Percentiles rank a stretch among this genome's conserved stretches.
These are phyloP conservation scores for Nesogale talazaci DNA, from an alignment of 2,113 vertebrate species.

Conservation along the genomic window DNA sequence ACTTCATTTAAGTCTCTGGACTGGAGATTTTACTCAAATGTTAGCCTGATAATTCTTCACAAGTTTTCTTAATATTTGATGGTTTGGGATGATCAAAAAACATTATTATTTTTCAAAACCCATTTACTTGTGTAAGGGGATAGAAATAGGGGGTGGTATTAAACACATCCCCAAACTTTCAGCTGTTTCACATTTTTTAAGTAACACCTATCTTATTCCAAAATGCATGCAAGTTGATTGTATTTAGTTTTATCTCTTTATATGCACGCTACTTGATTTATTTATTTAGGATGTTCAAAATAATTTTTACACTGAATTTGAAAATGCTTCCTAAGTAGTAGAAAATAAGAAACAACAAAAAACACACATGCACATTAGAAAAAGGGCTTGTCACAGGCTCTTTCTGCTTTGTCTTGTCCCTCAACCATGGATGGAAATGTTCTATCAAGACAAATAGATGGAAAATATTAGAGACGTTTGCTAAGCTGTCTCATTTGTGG, in stretches of 20 bases:
- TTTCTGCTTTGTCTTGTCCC: conserved; percentile 21
- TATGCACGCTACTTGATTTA: neutral
- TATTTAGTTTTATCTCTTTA: neutral
- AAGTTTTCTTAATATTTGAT: neutral
- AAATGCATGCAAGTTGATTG: neutral
- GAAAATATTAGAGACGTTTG: neutral
- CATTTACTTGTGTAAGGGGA: neutral
- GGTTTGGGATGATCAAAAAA: neutral
- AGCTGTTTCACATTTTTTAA: neutral
- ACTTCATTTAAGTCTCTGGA: neutral
- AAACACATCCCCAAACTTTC: neutral
- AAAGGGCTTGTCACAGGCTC: neutral
- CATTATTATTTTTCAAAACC: neutral
- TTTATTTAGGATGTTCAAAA: neutral
- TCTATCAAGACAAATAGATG: neutral
- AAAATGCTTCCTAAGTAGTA: neutral
- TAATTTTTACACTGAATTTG: neutral
- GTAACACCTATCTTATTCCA: neutral
- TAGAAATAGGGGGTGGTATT: neutral
- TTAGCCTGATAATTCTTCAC: neutral
- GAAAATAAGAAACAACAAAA: neutral
- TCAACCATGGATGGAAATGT: neutral
- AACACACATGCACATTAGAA: neutral
- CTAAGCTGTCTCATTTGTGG: neutral
- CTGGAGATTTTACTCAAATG: conserved; percentile 15